These are phyloP conservation scores for Macheiramphus alcinus DNA, from an alignment of 2,113 vertebrate species.

Conservation along the genomic window DNA sequence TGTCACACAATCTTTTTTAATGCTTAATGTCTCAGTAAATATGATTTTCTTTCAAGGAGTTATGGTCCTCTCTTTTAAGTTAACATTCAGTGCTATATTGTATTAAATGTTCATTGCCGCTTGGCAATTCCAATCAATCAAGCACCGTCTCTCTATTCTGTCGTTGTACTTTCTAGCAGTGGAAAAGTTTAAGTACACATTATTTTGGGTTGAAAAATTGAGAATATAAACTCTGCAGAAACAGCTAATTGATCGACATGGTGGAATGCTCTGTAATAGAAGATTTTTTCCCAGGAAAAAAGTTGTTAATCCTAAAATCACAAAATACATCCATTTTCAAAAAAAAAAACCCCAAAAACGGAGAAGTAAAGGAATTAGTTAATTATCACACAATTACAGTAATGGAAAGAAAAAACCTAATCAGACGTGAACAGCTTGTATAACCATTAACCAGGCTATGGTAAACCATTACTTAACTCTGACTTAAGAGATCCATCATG, in stretches of 20 bases:
- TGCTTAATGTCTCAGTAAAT: constrained; percentile 18
- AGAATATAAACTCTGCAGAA: not conserved
- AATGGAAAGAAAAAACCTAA: constrained; percentile 67
- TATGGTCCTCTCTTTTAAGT: constrained; percentile 22
- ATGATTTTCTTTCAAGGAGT: constrained; percentile 30
- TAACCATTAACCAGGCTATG: constrained; percentile 72
- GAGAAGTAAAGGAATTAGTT: constrained; percentile 28
- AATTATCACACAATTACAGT: constrained; percentile 68
- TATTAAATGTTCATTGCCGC: constrained; percentile 16
- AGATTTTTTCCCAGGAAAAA: not conserved
- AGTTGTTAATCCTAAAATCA: constrained; percentile 27
- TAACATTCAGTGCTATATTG: constrained; percentile 10
- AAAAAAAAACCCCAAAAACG: not conserved
- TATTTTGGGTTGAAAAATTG: constrained; percentile 11
- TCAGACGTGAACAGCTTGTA: constrained; percentile 69
- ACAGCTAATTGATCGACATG: constrained; percentile 7
- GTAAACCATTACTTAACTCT: constrained; percentile 74
- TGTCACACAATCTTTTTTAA: not conserved
- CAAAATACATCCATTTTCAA: not conserved
- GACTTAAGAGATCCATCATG: constrained; percentile 66
- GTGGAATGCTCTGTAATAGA: not conserved
- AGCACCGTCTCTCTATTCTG: not conserved
- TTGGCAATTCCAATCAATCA: constrained; percentile 57
- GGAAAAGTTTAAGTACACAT: constrained; percentile 2
- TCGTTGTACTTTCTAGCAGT: not conserved